Evolutionary conservation across 2,797 vertebrate genomes (phyloP), one percentile per base, ranked within the genome.

Genomic region (Threskiornis aethiopicus): DNA sequence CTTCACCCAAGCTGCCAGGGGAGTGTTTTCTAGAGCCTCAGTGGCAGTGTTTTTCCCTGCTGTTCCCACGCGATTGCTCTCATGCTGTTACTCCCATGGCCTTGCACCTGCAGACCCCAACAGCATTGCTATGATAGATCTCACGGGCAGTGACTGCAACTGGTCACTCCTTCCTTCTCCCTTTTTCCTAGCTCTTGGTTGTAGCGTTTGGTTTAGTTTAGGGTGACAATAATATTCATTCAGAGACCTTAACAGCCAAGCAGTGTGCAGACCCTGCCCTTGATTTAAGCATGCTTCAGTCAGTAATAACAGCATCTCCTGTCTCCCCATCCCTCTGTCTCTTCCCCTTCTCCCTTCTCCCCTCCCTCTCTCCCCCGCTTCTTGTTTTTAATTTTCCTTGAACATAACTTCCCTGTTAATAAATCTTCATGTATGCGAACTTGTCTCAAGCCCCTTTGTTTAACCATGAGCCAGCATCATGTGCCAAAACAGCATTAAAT

Each of bases 341-440:
- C 6, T 25, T 6, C 7, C 5, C 1, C 9, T 16, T 51, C 21
- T 42, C 9, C 9, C 11, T 5, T 29, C 29, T 4, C 9, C 7
- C 24, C 44, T 25, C 4, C 17, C 26, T 47, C 22, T 13, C 39
- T 81, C 15, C 18, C 1, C 2, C 0, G 3, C 6, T 66, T 75
- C 29, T 42, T 78, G 20, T 10, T 78, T 75, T 51, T 19, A 24
- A 42, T 75, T 71, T 71, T 87, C 16, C 37, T 82, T 14, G 11
- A 59, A 51, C 5, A 5, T 29, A 54, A 15, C 21, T 64, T 82
- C 9, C 3, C 11, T 71, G 13, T 29, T 87, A 78, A 62, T 47
- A 62, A 66, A 71, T 67, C 47, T 55, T 91, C 12, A 21, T 11
- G 11, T 35, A 35, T 35, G 12, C 64, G 41, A 83, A 46, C 33